Evolutionary conservation across 2,113 vertebrate species (phyloP).

Genomic region (Camelus bactrianus): DNA sequence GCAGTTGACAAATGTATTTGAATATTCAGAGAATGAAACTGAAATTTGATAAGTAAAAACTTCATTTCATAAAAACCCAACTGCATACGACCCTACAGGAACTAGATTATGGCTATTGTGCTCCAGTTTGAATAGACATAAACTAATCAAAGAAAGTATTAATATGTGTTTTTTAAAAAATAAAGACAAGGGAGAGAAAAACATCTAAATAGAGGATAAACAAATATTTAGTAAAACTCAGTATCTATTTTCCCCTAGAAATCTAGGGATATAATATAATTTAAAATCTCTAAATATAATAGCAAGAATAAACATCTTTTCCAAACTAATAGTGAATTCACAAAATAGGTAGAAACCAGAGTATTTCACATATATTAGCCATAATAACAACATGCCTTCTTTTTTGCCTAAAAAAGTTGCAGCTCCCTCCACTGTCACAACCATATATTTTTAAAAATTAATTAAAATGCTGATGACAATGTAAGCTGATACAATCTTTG

Average conservation of each 20-base stretch:
- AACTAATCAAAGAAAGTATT: conserved; percentile 2
- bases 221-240: conserved; percentile 51
- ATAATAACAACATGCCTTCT: not conserved
- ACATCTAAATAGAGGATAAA: not conserved
- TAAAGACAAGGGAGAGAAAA: conserved; percentile 4
- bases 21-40: conserved; percentile 82
- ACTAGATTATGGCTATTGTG: not conserved
- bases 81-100: conserved; percentile 59
- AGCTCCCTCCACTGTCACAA: not conserved
- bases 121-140: conserved; percentile 36
- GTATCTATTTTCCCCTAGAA: not conserved
- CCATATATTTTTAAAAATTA: not conserved
- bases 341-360: not conserved
- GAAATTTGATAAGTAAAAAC: conserved; percentile 76
- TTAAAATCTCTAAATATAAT: conserved; percentile 11
- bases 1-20: conserved; percentile 80
- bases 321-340: conserved; percentile 45
- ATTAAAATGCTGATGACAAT: not conserved
- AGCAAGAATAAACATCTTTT: conserved; percentile 29
- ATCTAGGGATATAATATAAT: not conserved
- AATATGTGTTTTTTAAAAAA: conserved; percentile 20
- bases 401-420: conserved; percentile 13
- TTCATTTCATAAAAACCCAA: conserved; percentile 62
- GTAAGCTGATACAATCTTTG: not conserved
- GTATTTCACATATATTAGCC: not conserved